A percentile compares a stretch with the other conserved stretches of the same genome.
phyloP scores from a whole-genome alignment of 2,113 vertebrate species.

The Leucoraja erinaceus region DNA sequence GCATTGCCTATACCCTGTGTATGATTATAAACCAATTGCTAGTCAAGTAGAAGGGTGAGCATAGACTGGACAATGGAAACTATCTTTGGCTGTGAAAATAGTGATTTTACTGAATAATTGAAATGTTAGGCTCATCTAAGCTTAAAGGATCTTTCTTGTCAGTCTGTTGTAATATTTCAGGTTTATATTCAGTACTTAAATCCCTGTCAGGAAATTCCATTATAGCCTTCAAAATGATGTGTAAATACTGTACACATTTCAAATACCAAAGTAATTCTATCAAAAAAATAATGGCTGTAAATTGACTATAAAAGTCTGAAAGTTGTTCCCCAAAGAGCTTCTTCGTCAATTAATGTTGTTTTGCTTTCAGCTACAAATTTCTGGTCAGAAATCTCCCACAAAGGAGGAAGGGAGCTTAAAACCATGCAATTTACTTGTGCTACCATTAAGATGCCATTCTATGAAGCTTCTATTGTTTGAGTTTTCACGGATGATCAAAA shows the following conservation, averaged over 20 bases:
- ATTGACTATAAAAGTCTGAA: background rate
- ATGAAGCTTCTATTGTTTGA: background rate
- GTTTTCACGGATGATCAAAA: background rate
- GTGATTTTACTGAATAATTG: background rate
- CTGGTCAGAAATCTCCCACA: background rate
- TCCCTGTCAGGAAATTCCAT: background rate
- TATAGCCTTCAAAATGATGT: background rate
- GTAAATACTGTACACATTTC: background rate
- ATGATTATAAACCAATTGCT: background rate
- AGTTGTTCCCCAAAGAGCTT: slow-evolving; percentile 17
- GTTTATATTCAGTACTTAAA: background rate
- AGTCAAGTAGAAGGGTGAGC: background rate
- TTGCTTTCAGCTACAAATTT: background rate
- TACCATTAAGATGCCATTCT: background rate
- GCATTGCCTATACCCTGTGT: no score
- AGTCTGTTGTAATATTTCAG: background rate
- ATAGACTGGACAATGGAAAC: background rate
- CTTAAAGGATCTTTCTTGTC: no score
- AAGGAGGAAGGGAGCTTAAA: background rate
- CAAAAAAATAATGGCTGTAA: background rate
- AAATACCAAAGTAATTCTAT: slow-evolving; percentile 5
- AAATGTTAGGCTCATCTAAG: background rate
- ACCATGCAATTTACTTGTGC: background rate
- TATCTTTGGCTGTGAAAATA: background rate
- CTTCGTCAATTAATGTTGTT: background rate